Evolutionary conservation across 2,113 vertebrate species (phyloP), one percentile per base, ranked within the genome.

Genomic region (Barbus barbus): DNA sequence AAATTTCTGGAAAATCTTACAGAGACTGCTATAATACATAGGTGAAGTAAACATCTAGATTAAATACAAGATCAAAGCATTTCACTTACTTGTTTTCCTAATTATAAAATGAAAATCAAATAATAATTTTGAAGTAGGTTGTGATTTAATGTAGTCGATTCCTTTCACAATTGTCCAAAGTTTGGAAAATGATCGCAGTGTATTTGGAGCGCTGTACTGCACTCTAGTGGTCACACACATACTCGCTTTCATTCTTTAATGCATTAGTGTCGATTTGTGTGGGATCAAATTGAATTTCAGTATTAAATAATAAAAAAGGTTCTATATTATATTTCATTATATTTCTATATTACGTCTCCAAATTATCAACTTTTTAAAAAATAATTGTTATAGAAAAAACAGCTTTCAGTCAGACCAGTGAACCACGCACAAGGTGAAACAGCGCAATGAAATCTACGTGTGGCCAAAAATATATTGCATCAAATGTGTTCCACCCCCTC

Each of bases 161-260:
- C 2, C 2, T 33, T 36, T 48, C 16, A 18, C 44, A 75, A 53
- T 20, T 31, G 5, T 20, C 12, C 18, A 13, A 38, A 60, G 13
- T 28, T 22, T 46, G 26, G 5, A 11, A 69, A 38, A 53, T 53
- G 18, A 5, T 53, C 11, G 14, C 44, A 20, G 22, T 41, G 16
- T 3, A 26, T n/a, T 79, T 3, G 20, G 16, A 20, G 60, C 22
- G 6, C 28, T 75, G 24, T 75, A 5, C 48, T 81, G 76, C 58
- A 77, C n/a, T 41, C 81, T 87, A 74, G 81, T 61, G 87, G 69
- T 7, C 41, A 75, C n/a, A 31, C 24, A 75, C 16, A 28, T 73
- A 58, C 12, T 33, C 48, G 60, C 5, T 28, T 16, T 63, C 13
- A 28, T 14, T 28, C 12, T 61, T 6, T 28, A 28, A n/a, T 60